Evolutionary conservation across 2,113 vertebrate genomes (phyloP), one percentile per base, ranked within the genome.

Genomic region (Pomatorhinus ruficollis): DNA sequence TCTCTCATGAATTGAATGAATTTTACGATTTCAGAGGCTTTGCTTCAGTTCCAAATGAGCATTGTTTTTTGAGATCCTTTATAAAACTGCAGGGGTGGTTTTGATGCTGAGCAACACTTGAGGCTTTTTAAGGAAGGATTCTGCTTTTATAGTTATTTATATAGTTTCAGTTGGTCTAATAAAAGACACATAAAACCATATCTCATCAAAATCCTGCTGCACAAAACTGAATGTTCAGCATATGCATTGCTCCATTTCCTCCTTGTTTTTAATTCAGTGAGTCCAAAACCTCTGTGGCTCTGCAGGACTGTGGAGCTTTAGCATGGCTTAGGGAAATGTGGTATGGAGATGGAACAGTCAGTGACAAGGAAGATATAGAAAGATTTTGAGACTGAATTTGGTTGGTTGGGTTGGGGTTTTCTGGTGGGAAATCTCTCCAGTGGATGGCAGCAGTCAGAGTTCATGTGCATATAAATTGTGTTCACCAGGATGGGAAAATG

Each of bases 141-240:
- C 75, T 93, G 75, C 39, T 92, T 89, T 94, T 94, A 78, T 83
- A 64, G 83, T 70, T 93, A 84, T 40, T 93, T 95, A 91, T 92
- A 56, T 87, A 56, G 95, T 75, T 95, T 93, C 60, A 54, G 56
- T 95, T 96, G 68, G 76, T 83, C 89, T 93, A 92, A 81, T 93
- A 93, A 96, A 97, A 93, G 72, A 78, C 72, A 69, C 33, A 90
- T 88, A 92, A 92, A 95, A 54, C 60, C 15, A 1, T 94, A 96
- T 92, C 93, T 96, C 49, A 1, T 83, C 64, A 89, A 87, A 95
- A 92, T 83, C 83, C 82, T 68, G 72, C 72, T 90, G 70, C 44
- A 42, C 94, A 65, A 96, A 86, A 92, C 18, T 42, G 71, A 90
- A 70, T 60, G 31, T 81, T 91, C 90, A 44, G 83, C 49, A 75